Base-by-base conservation (phyloP, 2,888 invertebrate genomes). In the Tillus elongatus region DNA sequence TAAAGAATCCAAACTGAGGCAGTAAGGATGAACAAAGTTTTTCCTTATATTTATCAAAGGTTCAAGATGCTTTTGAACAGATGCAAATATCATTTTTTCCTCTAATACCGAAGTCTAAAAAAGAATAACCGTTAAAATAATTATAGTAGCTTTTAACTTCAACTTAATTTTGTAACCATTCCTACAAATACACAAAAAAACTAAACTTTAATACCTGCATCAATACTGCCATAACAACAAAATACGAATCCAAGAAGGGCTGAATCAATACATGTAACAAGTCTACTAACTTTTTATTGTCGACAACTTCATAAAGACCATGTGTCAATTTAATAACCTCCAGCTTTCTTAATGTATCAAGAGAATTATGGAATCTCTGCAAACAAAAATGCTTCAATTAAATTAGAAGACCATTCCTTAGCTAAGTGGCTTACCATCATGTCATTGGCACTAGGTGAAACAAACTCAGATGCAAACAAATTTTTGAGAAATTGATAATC, bases 1-100 rank as follows among this genome's bases (percentile, higher is more conserved):
- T 32, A 71, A 64, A 36, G 73, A 70, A 45, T 87, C 86, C 45
- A 87, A 67, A 27, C 82, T 81, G 39, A 88, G 69, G 47, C 79
- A 76, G 64, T 83, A 84, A 0, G 85, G 83, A 66, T 84, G 83
- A 8, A 72, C 67, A 35, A 62, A 56, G 27, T 60, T 57, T 9
- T 53, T 50, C 36, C 57, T 56, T 19, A 61, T 52, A 13, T 57
- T 57, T 2, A 77, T 55, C 24, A 67, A 52, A 12, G 57, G 53
- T 60, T 83, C 84, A 14, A 75, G 67, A 11, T 68, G 61, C 53
- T 70, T 68, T 55, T 86, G 85, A 2, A 73, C 67, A 34, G 66
- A 63, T 39, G 69, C 69, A 38, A 81, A 49, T 8, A 75, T 64
- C 14, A 63, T 59, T 51, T 73, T 73, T 49, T 76, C 73, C 3